These are phyloP conservation scores for Chiloscyllium plagiosum DNA, from an alignment of 2,113 vertebrate genomes.

Conservation along the genomic window DNA sequence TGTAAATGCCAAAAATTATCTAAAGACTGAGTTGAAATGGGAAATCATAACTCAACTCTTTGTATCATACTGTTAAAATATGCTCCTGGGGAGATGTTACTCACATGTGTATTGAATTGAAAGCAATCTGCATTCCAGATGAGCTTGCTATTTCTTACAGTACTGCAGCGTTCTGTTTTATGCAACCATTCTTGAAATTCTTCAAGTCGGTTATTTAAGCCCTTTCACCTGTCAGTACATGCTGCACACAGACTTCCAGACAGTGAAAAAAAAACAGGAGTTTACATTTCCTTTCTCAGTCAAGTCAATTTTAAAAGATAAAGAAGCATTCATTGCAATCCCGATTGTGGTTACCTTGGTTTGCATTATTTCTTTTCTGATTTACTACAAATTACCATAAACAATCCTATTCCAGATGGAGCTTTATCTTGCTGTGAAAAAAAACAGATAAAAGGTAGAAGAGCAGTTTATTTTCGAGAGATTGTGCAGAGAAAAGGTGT, in stretches of 20 bases:
- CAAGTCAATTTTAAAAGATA: background rate
- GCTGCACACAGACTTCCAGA: background rate
- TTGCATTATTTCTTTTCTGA: background rate
- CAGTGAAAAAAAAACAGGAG: background rate
- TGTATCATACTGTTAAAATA: background rate
- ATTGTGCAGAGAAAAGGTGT: background rate
- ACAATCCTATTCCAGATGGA: background rate
- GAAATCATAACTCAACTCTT: background rate
- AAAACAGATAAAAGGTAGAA: background rate
- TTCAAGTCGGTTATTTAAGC: background rate
- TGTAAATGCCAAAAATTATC: background rate
- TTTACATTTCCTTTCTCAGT: background rate
- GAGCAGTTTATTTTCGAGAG: background rate
- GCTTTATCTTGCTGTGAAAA: background rate
- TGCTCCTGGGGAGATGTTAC: background rate
- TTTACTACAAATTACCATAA: background rate
- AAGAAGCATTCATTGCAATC: background rate
- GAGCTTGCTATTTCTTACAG: background rate
- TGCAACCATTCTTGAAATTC: background rate
- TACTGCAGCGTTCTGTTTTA: background rate
- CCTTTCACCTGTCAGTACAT: background rate
- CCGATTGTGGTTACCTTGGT: background rate
- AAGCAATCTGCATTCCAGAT: background rate
- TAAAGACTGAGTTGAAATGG: conserved; percentile 1
- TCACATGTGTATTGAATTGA: background rate